Percentiles rank a stretch among this genome's conserved stretches.
These are phyloP conservation scores for Pangasius mekongensis DNA, from an alignment of 2,797 vertebrate genomes.

Conservation along the genomic window DNA sequence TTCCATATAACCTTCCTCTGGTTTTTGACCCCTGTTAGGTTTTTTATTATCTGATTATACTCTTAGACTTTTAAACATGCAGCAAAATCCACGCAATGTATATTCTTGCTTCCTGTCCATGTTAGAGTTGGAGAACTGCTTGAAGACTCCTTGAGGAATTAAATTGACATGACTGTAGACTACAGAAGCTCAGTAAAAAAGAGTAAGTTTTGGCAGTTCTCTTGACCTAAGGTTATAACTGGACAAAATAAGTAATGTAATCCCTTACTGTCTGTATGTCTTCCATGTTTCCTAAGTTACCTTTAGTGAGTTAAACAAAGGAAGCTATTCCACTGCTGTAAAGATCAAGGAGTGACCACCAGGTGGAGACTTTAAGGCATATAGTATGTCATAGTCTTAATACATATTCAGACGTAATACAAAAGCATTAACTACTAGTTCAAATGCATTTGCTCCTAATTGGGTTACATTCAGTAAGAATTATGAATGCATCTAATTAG, in stretches of 20 bases:
- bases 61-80: neutral
- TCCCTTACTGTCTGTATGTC: neutral
- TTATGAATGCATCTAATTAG: neutral
- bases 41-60: neutral
- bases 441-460: neutral
- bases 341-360: slow-evolving; percentile 9
- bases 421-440: neutral
- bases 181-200: neutral
- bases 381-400: neutral
- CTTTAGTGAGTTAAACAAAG: neutral
- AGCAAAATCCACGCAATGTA: neutral
- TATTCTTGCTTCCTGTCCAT: neutral
- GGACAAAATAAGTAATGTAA: neutral
- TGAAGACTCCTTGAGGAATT: neutral
- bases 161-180: neutral
- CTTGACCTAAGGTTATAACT: neutral
- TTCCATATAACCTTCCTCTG: neutral
- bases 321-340: neutral
- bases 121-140: neutral
- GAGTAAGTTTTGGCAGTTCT: neutral
- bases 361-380: slow-evolving; percentile 12
- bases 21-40: neutral
- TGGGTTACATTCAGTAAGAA: neutral
- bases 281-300: neutral
- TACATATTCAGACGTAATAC: neutral